Evolutionary conservation across 2,113 vertebrate genomes (phyloP), one percentile per base, ranked within the genome.

Genomic region (Saguinus midas): DNA sequence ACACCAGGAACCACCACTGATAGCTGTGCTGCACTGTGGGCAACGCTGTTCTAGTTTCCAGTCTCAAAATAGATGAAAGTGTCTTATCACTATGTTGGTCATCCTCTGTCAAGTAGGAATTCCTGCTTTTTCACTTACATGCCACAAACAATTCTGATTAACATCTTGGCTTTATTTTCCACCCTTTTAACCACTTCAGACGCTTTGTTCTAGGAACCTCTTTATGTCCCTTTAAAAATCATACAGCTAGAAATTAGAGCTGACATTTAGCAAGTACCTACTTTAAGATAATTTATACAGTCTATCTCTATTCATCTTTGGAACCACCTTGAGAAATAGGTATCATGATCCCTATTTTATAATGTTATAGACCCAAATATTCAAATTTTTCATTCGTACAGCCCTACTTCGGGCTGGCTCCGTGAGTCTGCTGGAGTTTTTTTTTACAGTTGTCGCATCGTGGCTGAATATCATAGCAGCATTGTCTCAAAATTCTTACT

Each of bases 271-370:
- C 40, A 66, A 66, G 48, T 32, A 61, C 17, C 14, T 88, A 16
- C 55, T 88, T 86, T 32, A 73, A 81, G 52, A 58, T 43, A 45
- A 70, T 43, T 29, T 57, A 35, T 16, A n/a, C 16, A 7, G 9
- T 17, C 57, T 66, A 0, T 70, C 83, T 95, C 27, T 45, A 11
- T 70, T 75, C 23, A 40, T 91, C 68, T 68, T 89, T 14, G 4
- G 18, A 89, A 82, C 52, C 55, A 57, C 68, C 87, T 94, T 70
- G 75, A 95, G 80, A 96, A 55, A 70, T 25, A 68, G 9, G 37
- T 48, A 45, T 61, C 76, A 58, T 9, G 12, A 45, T 75, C 57
- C 17, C 40, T 88, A 12, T 80, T 61, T 83, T 66, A 55, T 18
- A 76, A n/a, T 0, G 0, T 66, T 50, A 50, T 0, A 52, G 43